Percentiles rank a stretch among this genome's conserved stretches.
Conservation (phyloP, 2,113 vertebrate genomes). For the Chloropsis cyanopogon region DNA sequence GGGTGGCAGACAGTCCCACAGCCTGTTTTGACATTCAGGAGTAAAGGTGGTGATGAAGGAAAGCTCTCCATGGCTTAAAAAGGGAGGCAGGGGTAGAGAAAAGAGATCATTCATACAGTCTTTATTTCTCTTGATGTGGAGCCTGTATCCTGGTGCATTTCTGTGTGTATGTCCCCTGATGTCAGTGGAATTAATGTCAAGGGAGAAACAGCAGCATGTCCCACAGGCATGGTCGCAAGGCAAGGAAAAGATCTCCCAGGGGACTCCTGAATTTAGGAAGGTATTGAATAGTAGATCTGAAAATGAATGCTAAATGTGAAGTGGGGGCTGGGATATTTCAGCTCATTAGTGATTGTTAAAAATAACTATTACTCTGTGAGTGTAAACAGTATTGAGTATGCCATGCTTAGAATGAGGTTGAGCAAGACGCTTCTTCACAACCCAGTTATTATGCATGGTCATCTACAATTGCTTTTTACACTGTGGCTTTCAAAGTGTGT, state of each 20-base stretch:
- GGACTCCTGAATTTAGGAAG: neutral
- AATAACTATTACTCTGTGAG: neutral
- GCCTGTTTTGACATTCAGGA: neutral
- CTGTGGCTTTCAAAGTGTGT: neutral
- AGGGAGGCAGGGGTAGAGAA: neutral
- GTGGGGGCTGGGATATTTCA: neutral
- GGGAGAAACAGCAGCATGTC: neutral
- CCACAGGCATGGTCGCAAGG: neutral
- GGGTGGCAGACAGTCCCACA: neutral
- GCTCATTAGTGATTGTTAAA: constrained; percentile 17
- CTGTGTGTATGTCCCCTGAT: neutral
- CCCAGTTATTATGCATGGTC: neutral
- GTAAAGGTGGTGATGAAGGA: neutral
- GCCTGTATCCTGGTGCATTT: neutral
- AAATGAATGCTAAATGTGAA: constrained; percentile 8
- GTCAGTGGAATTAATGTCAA: neutral
- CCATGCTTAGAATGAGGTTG: neutral
- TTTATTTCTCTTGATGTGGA: neutral
- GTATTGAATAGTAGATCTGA: neutral
- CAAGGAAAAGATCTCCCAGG: neutral
- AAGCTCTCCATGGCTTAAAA: neutral
- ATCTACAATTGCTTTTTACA: neutral
- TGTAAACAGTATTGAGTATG: neutral
- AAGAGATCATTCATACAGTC: neutral
- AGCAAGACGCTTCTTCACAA: neutral